phyloP scores from a whole-genome alignment of 2,113 vertebrate species.

The Phalacrocorax carbo region DNA sequence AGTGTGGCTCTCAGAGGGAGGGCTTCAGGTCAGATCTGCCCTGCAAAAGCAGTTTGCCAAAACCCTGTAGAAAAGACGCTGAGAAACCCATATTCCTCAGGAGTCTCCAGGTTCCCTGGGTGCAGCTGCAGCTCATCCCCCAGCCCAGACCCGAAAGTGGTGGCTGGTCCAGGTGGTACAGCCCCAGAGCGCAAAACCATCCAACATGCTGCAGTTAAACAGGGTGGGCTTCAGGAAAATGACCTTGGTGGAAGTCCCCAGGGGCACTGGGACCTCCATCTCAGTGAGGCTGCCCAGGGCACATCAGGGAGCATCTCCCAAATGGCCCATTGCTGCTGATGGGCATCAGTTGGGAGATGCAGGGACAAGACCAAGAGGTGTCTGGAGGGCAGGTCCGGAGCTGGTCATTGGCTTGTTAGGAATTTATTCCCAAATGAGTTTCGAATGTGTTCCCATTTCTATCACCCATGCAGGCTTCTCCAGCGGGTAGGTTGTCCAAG shows the following conservation, averaged over 20 bases:
- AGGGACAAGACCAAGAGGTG: not conserved
- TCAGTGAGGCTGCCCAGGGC: not conserved
- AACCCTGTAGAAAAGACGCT: not conserved
- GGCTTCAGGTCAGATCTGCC: not conserved
- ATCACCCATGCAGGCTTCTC: not conserved
- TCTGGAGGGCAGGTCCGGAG: not conserved
- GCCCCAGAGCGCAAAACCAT: not conserved
- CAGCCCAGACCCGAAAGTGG: not conserved
- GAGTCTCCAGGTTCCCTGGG: not conserved
- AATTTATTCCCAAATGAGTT: not conserved
- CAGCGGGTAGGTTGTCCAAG: not conserved
- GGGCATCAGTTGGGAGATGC: not conserved
- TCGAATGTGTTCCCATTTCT: not conserved
- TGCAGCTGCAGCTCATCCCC: rapidly evolving
- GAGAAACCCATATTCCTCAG: not conserved
- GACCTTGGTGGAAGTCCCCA: not conserved
- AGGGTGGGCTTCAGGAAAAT: not conserved
- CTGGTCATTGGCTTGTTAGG: rapidly evolving
- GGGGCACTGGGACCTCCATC: not conserved
- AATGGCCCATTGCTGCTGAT: not conserved
- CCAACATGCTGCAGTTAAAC: not conserved
- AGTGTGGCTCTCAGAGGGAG: not conserved
- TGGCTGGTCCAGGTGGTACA: not conserved
- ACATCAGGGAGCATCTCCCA: not conserved
- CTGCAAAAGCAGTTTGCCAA: not conserved